Conservation (phyloP, 1,140 invertebrate species). For the Philopotamus ludificatus region DNA sequence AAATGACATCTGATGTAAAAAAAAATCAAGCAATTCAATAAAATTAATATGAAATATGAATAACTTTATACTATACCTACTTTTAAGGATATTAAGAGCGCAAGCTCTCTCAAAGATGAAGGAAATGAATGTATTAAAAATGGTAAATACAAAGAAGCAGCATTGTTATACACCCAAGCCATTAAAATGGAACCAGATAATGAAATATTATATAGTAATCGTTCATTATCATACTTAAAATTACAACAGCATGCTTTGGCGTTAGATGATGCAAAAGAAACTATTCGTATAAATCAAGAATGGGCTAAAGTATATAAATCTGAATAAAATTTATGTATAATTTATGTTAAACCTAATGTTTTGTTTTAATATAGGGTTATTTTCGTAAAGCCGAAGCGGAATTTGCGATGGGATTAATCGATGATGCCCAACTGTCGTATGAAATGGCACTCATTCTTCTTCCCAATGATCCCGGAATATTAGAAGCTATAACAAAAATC, state of each 20-base stretch:
- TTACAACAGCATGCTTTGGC: slow-evolving; percentile 75
- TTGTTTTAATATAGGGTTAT: slow-evolving; percentile 62
- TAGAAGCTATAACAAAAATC: slow-evolving; percentile 64
- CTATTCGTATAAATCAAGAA: slow-evolving; percentile 70
- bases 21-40: too few species aligned
- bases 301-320: slow-evolving; percentile 71
- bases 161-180: slow-evolving; percentile 77
- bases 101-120: slow-evolving; percentile 63
- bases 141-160: slow-evolving; percentile 72
- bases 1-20: too few species aligned
- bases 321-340: too few species aligned
- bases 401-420: slow-evolving; percentile 66
- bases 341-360: too few species aligned
- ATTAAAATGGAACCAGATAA: slow-evolving; percentile 73
- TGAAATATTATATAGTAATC: slow-evolving; percentile 73
- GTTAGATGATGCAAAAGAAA: slow-evolving; percentile 74
- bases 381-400: slow-evolving; percentile 78
- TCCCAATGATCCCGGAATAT: slow-evolving; percentile 66
- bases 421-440: slow-evolving; percentile 72
- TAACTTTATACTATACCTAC: too few species aligned
- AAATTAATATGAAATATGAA: too few species aligned
- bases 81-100: too few species aligned
- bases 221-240: slow-evolving; percentile 77
- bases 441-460: slow-evolving; percentile 65
- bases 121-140: slow-evolving; percentile 76